phyloP scores from a whole-genome alignment of 2,888 invertebrate species.

The Aporophyla nigra region DNA sequence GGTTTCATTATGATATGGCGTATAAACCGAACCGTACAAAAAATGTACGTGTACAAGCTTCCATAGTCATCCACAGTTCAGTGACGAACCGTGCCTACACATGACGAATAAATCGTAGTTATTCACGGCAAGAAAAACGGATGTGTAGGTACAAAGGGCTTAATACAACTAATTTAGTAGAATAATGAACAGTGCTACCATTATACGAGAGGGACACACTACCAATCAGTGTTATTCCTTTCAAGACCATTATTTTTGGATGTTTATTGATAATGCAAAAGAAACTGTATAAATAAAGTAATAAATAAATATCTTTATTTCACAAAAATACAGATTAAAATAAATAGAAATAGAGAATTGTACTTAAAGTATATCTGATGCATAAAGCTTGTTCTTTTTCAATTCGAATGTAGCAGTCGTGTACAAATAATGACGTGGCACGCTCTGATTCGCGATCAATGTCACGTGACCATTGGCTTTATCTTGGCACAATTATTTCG shows the following conservation, averaged over 20 bases:
- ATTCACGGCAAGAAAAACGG: too few relatives aligned
- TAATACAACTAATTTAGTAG: slow-evolving; percentile 2
- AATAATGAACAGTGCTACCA: neutral
- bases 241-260: slow-evolving; percentile 8
- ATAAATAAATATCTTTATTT: too few relatives aligned
- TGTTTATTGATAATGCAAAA: neutral
- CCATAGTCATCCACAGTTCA: too few relatives aligned
- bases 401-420: neutral
- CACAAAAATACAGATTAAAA: too few relatives aligned
- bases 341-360: too few relatives aligned
- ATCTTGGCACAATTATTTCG: neutral
- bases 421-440: neutral
- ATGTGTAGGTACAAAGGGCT: too few relatives aligned
- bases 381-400: neutral
- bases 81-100: too few relatives aligned
- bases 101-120: too few relatives aligned
- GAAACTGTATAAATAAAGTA: neutral
- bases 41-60: too few relatives aligned
- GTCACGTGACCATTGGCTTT: neutral
- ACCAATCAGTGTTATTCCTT: neutral
- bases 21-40: too few relatives aligned
- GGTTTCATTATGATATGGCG: too few relatives aligned
- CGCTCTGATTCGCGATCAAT: neutral
- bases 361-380: too few relatives aligned
- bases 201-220: neutral